A percentile compares a stretch with the other conserved stretches of the same genome.
Conservation (phyloP, 2,888 invertebrate species). For the Auanema freiburgensis region DNA sequence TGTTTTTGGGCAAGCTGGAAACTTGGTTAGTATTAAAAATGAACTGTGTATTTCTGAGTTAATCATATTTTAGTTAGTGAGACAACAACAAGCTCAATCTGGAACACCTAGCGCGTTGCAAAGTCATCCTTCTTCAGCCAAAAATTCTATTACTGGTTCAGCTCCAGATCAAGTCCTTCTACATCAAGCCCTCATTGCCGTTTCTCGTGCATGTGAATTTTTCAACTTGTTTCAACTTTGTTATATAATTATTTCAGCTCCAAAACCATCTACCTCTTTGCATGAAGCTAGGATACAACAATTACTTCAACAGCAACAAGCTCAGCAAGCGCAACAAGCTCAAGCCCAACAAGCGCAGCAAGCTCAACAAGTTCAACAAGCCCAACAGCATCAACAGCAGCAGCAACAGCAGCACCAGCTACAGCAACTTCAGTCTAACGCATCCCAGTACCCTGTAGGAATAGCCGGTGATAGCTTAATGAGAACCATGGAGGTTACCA, state of each 20-base stretch:
- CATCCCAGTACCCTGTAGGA: constrained; percentile 2
- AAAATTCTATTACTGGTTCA: constrained; percentile 15
- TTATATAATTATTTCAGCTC: constrained; percentile 1
- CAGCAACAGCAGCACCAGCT: constrained; percentile 23
- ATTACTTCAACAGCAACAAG: constrained; percentile 7
- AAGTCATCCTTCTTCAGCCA: constrained; percentile 7
- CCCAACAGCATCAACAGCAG: constrained; percentile 11
- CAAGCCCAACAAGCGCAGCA: not conserved
- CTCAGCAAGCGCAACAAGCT: not conserved
- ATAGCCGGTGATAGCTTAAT: not conserved
- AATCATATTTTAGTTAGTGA: not conserved
- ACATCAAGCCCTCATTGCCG: constrained; percentile 38
- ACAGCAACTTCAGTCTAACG: constrained; percentile 9
- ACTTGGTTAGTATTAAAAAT: not conserved
- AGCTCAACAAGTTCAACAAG: constrained; percentile 16
- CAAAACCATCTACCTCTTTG: constrained; percentile 6
- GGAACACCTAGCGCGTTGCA: not conserved
- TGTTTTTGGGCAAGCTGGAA: constrained; percentile 6
- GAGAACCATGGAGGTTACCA: not conserved
- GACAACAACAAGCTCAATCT: not conserved
- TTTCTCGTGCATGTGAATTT: not conserved
- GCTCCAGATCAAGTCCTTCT: constrained; percentile 33
- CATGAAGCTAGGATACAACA: constrained; percentile 19
- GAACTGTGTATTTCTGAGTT: not conserved
- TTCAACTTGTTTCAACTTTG: not conserved